Evolutionary conservation across 2,888 invertebrate species (phyloP).

Genomic region (Colostygia pectinataria): DNA sequence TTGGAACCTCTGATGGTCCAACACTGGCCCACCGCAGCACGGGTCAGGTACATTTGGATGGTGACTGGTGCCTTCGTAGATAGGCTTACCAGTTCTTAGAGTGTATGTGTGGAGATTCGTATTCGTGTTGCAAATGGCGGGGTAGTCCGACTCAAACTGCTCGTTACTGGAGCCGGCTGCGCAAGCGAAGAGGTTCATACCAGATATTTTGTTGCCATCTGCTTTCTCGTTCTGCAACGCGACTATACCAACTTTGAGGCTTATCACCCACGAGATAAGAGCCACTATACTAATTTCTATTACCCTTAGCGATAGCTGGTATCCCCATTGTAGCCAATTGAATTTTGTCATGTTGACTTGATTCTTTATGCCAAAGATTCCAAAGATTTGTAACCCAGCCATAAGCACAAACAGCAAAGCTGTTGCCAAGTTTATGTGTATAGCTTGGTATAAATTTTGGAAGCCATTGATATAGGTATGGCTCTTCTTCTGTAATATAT

Average conservation of each 20-base stretch:
- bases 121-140: conserved; percentile 93
- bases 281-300: conserved; percentile 95
- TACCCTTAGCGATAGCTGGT: conserved; percentile 92
- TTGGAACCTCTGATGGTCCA: conserved; percentile 76
- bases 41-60: conserved; percentile 70
- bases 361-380: conserved; percentile 76
- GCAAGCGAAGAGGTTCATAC: conserved; percentile 91
- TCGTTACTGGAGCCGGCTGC: conserved; percentile 93
- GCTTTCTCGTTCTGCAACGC: conserved; percentile 88
- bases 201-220: conserved; percentile 85
- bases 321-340: conserved; percentile 96
- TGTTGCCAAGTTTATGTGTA: conserved; percentile 94
- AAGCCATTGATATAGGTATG: conserved; percentile 91
- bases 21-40: conserved; percentile 69
- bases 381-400: conserved; percentile 93
- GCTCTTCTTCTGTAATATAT: conserved; percentile 88
- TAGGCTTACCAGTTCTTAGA: conserved; percentile 88
- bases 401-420: conserved; percentile 92
- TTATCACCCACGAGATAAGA: conserved; percentile 93
- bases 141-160: conserved; percentile 92
- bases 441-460: conserved; percentile 92
- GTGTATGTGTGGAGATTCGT: conserved; percentile 93
- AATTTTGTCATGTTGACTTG: conserved; percentile 85
- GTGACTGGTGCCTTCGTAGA: conserved; percentile 85
- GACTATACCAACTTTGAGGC: conserved; percentile 84